Evolutionary conservation across 1,140 invertebrate genomes (phyloP).

Genomic region (Drosophila paulistorum): DNA sequence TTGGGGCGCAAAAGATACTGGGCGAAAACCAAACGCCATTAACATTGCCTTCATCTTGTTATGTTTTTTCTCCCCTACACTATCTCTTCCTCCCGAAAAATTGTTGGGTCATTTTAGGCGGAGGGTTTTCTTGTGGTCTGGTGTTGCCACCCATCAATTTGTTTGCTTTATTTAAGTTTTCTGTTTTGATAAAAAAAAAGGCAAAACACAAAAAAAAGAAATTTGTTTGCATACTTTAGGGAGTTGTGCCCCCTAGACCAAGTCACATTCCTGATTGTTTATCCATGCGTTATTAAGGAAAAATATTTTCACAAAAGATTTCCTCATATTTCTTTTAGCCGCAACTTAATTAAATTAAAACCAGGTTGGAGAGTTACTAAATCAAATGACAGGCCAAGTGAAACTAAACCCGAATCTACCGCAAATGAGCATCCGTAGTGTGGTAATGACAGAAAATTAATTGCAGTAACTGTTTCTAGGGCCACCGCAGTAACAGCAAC

Average conservation of each 20-base stretch:
- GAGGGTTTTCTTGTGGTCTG: constrained; percentile 10
- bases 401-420: constrained; percentile 37
- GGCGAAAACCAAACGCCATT: constrained; percentile 31
- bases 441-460: constrained; percentile 15
- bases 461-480: constrained; percentile 29
- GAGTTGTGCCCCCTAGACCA: constrained; percentile 6
- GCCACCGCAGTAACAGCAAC: constrained; percentile 16
- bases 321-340: neutral
- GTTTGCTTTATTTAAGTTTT: constrained; percentile 79
- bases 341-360: constrained; percentile 67
- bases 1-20: constrained; percentile 49
- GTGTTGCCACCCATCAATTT: constrained; percentile 57
- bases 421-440: constrained; percentile 28
- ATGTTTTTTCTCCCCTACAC: constrained; percentile 6
- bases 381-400: constrained; percentile 56
- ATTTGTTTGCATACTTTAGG: constrained; percentile 58
- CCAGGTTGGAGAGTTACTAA: constrained; percentile 61
- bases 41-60: constrained; percentile 10
- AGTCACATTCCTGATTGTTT: constrained; percentile 53
- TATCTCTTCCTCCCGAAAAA: neutral
- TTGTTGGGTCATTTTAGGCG: constrained; percentile 25
- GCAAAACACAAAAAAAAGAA: neutral
- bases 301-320: constrained; percentile 53
- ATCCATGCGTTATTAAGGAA: constrained; percentile 53
- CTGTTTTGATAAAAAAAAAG: constrained; percentile 53